Conservation (phyloP, 2,888 invertebrate genomes). For the Oscheius sp. region DNA sequence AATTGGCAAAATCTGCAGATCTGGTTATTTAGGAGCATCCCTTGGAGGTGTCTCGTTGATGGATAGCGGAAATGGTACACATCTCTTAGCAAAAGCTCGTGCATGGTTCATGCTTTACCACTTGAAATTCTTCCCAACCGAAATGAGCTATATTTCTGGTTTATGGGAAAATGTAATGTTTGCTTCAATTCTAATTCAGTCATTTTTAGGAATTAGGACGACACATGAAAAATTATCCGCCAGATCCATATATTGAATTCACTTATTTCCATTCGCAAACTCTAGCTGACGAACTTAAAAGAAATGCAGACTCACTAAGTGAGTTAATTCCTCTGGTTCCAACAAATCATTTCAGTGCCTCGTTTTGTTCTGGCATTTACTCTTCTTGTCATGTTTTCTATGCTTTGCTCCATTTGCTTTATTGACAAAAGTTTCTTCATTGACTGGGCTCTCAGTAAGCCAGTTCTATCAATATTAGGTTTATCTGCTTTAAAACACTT, state of each 20-base stretch:
- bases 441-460: conserved; percentile 78
- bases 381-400: conserved; percentile 64
- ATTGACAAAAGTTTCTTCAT: conserved; percentile 84
- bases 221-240: conserved; percentile 51
- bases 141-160: conserved; percentile 67
- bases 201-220: conserved; percentile 58
- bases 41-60: conserved; percentile 67
- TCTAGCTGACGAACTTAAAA: conserved; percentile 88
- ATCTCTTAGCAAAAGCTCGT: conserved; percentile 56
- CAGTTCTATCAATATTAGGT: conserved; percentile 85
- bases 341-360: conserved; percentile 56
- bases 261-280: conserved; percentile 77
- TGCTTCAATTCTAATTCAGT: not conserved
- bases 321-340: no score
- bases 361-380: conserved; percentile 66
- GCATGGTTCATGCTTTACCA: conserved; percentile 70
- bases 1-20: conserved; percentile 52
- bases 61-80: conserved; percentile 55
- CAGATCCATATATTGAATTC: conserved; percentile 63
- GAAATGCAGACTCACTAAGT: conserved; percentile 82
- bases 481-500: no score
- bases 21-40: conserved; percentile 65
- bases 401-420: conserved; percentile 74
- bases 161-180: conserved; percentile 64
- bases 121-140: conserved; percentile 65